These are phyloP conservation scores for Drosophila tanythrix DNA, from an alignment of 2,888 invertebrate genomes.

Conservation along the genomic window DNA sequence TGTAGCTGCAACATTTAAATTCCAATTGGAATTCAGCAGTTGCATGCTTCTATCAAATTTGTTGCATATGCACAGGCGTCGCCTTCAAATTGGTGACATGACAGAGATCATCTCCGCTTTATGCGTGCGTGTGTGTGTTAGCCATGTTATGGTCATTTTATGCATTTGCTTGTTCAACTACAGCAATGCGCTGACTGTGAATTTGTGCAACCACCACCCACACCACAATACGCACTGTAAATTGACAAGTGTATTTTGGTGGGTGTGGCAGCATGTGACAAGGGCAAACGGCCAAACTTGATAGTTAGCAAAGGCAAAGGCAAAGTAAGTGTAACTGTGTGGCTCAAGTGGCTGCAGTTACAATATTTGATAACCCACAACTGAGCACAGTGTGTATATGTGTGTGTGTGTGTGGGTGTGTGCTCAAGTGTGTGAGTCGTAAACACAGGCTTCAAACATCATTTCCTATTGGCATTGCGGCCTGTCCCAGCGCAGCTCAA, in stretches of 20 bases:
- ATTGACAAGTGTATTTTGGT: constrained; percentile 63
- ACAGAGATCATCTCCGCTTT: background rate
- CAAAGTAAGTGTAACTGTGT: constrained; percentile 5
- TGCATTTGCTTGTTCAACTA: constrained; percentile 63
- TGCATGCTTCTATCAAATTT: constrained; percentile 30
- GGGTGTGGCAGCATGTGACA: constrained; percentile 39
- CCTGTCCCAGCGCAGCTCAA: constrained; percentile 1
- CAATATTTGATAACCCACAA: constrained; percentile 29
- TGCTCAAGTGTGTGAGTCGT: constrained; percentile 27
- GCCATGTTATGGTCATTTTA: constrained; percentile 61
- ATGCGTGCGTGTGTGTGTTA: constrained; percentile 8
- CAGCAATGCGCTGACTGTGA: constrained; percentile 56
- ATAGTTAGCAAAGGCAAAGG: constrained; percentile 12
- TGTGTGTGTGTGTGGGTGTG: constrained; percentile 1
- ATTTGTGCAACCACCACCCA: constrained; percentile 6
- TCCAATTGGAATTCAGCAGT: constrained; percentile 14
- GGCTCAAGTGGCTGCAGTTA: constrained; percentile 27
- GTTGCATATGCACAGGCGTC: constrained; percentile 60
- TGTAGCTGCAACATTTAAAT: constrained; percentile 18
- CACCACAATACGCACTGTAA: background rate
- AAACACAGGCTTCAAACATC: constrained; percentile 30
- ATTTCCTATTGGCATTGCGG: constrained; percentile 40
- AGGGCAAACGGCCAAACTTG: constrained; percentile 25
- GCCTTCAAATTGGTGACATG: constrained; percentile 49
- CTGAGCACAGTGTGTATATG: background rate